phyloP scores from a whole-genome alignment of 2,797 vertebrate species.

The Chromobotia macracanthus region DNA sequence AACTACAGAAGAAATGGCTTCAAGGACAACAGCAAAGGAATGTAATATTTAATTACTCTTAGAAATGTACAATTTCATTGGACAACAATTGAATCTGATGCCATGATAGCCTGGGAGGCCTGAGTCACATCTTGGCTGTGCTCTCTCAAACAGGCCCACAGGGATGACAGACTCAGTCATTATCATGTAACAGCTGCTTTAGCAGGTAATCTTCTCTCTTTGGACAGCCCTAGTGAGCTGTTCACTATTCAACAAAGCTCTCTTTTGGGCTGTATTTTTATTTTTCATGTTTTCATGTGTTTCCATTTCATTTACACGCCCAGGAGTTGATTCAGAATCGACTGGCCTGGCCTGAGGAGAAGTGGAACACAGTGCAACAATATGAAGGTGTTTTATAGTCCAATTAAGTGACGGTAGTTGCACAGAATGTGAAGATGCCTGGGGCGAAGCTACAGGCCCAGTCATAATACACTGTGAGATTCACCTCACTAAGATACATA shows the following conservation, averaged over 20 bases:
- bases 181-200: conserved; percentile 52
- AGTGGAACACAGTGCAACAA: conserved; percentile 64
- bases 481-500: conserved; percentile 66
- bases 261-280: conserved; percentile 71
- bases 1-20: conserved; percentile 33
- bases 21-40: conserved; percentile 35
- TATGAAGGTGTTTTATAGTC: conserved; percentile 78
- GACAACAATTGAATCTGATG: not conserved
- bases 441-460: conserved; percentile 76
- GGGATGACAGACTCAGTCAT: conserved; percentile 37
- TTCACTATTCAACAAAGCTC: conserved; percentile 79
- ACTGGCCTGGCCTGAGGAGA: conserved; percentile 62
- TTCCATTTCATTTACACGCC: conserved; percentile 65
- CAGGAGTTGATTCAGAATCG: conserved; percentile 61
- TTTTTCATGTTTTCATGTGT: too few species aligned
- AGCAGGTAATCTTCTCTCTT: conserved; percentile 47
- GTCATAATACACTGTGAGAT: conserved; percentile 73
- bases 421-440: conserved; percentile 66
- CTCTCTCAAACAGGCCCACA: conserved; percentile 35
- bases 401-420: conserved; percentile 81
- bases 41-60: conserved; percentile 41
- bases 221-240: conserved; percentile 37
- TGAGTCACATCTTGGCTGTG: conserved; percentile 36
- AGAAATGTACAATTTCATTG: conserved; percentile 25
- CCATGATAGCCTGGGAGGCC: conserved; percentile 36